These are phyloP conservation scores for Cacajao melanocephalus DNA, from an alignment of 2,797 vertebrate genomes.

Conservation along the genomic window DNA sequence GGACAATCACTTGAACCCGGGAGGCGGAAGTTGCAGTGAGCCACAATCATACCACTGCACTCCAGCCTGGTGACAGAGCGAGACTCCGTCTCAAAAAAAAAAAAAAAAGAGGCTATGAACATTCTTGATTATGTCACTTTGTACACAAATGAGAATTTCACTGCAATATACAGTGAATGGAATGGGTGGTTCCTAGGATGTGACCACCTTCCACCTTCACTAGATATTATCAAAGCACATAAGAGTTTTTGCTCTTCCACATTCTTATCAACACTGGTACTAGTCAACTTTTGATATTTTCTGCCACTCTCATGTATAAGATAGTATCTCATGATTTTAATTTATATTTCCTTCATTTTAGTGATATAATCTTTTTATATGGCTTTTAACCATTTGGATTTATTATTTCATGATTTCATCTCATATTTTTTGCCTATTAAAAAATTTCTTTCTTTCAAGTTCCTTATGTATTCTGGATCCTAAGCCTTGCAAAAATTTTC, in stretches of 20 bases:
- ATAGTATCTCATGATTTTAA: not conserved
- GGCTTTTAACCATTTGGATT: not conserved
- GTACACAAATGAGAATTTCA: not conserved
- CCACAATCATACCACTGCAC: no score
- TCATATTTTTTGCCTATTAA: not conserved
- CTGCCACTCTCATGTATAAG: not conserved
- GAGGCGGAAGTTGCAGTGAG: no score
- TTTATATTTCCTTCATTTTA: conserved; percentile 25
- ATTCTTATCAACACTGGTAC: not conserved
- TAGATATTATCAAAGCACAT: not conserved
- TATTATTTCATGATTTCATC: not conserved
- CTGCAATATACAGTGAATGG: not conserved
- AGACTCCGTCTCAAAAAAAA: not conserved
- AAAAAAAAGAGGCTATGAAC: not conserved
- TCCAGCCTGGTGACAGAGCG: no score
- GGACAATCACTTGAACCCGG: no score
- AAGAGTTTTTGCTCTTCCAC: not conserved
- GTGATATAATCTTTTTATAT: not conserved
- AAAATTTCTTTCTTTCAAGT: not conserved
- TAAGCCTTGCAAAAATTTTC: not conserved
- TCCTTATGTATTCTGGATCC: not conserved
- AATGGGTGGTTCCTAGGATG: not conserved
- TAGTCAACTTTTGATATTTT: not conserved
- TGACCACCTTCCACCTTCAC: not conserved
- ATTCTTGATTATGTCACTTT: not conserved